Evolutionary conservation across 2,113 vertebrate genomes (phyloP), one percentile per base, ranked within the genome.

Genomic region (Mirounga angustirostris): DNA sequence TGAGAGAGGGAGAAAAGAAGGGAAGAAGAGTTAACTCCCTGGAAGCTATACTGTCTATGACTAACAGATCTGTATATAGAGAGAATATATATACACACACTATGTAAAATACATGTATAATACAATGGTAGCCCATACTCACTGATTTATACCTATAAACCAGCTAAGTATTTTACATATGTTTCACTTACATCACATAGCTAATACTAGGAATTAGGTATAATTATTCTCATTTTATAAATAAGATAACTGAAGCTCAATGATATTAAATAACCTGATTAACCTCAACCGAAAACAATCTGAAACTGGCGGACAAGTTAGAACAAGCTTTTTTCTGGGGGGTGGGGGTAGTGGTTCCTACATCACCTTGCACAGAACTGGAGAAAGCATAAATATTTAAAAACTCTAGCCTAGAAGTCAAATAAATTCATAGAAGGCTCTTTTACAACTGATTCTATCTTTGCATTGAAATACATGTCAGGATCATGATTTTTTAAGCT

Each of bases 401-500:
- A 95, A 89, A 89, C 26, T 67, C 84, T 92, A 89, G 21, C 54
- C 84, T 84, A 95, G 59, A 92, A 26, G 15, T 92, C 40, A 36
- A 69, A 83, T 59, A 84, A 88, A 89, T 92, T 78, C 52, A 54
- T 61, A 76, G 61, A 92, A 95, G 33, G 0, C 12, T 43, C 9
- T 69, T 91, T 86, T 46, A 91, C 59, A 87, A 91, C 30, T 78
- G 83, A 43, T 56, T 92, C 10, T 5, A 83, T n/a, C 22, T 84
- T 84, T 63, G 22, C 59, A 26, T 22, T 89, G n/a, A 95, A 95
- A 84, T 79, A 59, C 18, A 15, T 46, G n/a, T 46, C 54, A 54
- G 86, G 10, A 54, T 89, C n/a, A 65, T 52, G 69, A 69, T 78
- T 84, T 58, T 83, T 69, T 83, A 79, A 33, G 63, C 26, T n/a